These are phyloP conservation scores for Drosophila orena DNA, from an alignment of 1,140 invertebrate species.

Conservation along the genomic window DNA sequence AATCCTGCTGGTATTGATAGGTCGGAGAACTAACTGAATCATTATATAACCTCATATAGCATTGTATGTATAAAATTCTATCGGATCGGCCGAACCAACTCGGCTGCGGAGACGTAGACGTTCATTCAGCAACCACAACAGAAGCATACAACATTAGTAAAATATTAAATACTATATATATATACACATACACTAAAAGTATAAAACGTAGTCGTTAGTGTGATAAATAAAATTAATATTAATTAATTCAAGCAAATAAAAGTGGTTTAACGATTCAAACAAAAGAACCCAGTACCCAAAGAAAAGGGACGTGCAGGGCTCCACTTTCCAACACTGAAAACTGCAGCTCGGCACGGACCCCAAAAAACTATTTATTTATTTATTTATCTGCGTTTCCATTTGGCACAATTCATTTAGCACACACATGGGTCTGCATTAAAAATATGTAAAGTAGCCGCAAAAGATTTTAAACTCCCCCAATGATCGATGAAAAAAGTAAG, in stretches of 20 bases:
- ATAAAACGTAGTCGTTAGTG: constrained; percentile 74
- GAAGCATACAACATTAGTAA: constrained; percentile 55
- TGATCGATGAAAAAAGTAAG: constrained; percentile 3
- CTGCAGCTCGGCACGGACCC: constrained; percentile 29
- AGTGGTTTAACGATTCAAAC: constrained; percentile 66
- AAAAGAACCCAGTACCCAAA: constrained; percentile 39
- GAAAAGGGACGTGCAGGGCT: constrained; percentile 21
- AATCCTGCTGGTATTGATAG: background rate
- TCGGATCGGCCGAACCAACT: constrained; percentile 31
- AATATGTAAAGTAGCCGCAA: constrained; percentile 23
- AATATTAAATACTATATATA: constrained; percentile 69
- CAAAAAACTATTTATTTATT: constrained; percentile 13
- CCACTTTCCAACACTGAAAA: background rate
- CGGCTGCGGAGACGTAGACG: constrained; percentile 1
- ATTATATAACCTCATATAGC: constrained; percentile 52
- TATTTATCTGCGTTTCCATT: constrained; percentile 34
- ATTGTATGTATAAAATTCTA: constrained; percentile 49
- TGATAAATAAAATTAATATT: constrained; percentile 76
- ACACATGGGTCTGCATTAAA: constrained; percentile 22
- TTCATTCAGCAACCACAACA: constrained; percentile 54
- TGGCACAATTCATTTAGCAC: constrained; percentile 31
- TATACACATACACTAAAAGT: constrained; percentile 60
- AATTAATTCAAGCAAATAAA: constrained; percentile 74
- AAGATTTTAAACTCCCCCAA: constrained; percentile 19
- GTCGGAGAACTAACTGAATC: constrained; percentile 38